These are phyloP conservation scores for human (Homo sapiens) DNA, from an alignment of 2,113 vertebrate species.

Conservation along the genomic window DNA sequence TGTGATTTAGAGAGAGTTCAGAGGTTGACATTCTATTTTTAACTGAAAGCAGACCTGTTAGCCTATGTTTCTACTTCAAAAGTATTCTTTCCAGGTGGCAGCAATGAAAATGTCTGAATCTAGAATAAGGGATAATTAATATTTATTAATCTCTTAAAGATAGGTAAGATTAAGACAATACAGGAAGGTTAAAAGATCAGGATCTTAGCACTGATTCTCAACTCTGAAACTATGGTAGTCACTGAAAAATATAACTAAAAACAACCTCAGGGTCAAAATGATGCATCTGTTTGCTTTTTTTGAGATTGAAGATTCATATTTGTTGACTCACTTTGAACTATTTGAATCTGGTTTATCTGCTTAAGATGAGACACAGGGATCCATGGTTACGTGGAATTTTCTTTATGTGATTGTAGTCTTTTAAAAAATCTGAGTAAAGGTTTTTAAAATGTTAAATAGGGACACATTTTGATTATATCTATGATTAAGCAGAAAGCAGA, in stretches of 20 bases:
- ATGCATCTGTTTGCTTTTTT: neutral
- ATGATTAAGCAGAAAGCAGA: neutral
- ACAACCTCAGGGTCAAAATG: conserved; percentile 15
- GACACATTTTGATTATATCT: neutral
- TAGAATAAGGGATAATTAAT: conserved; percentile 34
- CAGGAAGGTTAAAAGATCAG: conserved; percentile 19
- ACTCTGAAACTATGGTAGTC: neutral
- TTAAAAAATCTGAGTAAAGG: neutral
- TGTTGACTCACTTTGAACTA: neutral
- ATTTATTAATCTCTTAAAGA: conserved; percentile 8
- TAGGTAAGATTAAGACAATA: conserved; percentile 8
- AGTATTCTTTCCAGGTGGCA: neutral
- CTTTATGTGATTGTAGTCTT: neutral
- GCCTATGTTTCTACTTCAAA: neutral
- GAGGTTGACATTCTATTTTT: conserved; percentile 52
- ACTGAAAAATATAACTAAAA: conserved; percentile 26
- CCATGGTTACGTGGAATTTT: neutral
- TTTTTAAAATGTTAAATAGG: neutral
- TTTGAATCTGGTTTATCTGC: neutral
- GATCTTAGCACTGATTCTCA: conserved; percentile 25
- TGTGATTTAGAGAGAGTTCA: conserved; percentile 30
- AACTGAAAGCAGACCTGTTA: conserved; percentile 34
- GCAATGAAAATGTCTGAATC: conserved; percentile 26
- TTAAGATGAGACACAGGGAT: neutral
- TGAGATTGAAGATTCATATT: neutral